These are phyloP conservation scores for Allygus modestus DNA, from an alignment of 2,888 invertebrate genomes.

Conservation along the genomic window DNA sequence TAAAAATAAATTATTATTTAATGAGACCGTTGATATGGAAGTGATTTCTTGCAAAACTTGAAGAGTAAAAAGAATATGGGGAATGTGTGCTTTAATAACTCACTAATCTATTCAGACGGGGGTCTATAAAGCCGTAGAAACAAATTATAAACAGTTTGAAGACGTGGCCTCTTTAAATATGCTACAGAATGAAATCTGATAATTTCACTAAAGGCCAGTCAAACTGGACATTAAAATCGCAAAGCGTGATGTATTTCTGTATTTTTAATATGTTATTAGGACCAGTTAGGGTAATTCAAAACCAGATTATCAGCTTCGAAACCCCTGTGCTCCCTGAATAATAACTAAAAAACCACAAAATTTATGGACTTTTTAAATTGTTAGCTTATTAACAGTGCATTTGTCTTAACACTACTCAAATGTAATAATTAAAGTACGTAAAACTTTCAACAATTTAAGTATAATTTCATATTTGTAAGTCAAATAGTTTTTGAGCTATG, in stretches of 20 bases:
- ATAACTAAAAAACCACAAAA: constrained; percentile 7
- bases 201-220: too few species aligned
- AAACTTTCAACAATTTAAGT: constrained; percentile 1
- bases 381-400: constrained; percentile 1
- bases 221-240: neutral
- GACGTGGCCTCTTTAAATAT: too few species aligned
- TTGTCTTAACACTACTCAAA: neutral
- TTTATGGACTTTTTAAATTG: neutral
- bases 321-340: constrained; percentile 2
- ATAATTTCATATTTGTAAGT: neutral
- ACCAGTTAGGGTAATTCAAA: constrained; percentile 24
- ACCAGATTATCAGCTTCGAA: neutral
- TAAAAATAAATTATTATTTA: too few species aligned
- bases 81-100: too few species aligned
- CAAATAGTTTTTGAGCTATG: neutral
- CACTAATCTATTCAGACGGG: too few species aligned
- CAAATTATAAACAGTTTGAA: too few species aligned
- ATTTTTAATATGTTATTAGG: constrained; percentile 6
- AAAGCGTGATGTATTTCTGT: constrained; percentile 18
- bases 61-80: too few species aligned
- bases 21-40: too few species aligned
- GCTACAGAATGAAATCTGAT: too few species aligned
- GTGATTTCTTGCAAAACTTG: too few species aligned
- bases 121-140: too few species aligned
- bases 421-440: constrained; percentile 7